Evolutionary conservation across 2,888 invertebrate genomes (phyloP).

Genomic region (Drosophila rubida): DNA sequence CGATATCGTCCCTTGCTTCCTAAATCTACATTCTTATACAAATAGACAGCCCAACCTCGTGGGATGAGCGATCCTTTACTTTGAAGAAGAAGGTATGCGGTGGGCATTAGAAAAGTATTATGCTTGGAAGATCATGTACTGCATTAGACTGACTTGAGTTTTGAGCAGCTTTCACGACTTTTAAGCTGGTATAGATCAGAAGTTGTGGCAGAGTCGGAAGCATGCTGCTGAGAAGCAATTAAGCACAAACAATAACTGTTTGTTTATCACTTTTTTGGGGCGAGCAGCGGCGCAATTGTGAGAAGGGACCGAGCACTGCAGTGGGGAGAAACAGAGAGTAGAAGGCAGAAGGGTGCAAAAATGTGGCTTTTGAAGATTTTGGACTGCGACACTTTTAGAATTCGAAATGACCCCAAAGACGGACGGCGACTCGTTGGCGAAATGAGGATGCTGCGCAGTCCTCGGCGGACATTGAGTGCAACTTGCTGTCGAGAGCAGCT

Average conservation of each 20-base stretch:
- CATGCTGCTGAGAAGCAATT: background rate
- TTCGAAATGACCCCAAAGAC: slow-evolving; percentile 63
- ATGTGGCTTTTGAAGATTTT: slow-evolving; percentile 32
- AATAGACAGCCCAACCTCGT: too few species aligned
- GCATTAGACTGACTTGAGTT: too few species aligned
- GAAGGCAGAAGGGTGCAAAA: background rate
- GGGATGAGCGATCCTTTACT: too few species aligned
- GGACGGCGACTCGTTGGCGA: slow-evolving; percentile 1
- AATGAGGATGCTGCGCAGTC: slow-evolving; percentile 36
- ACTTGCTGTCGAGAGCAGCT: slow-evolving; percentile 28
- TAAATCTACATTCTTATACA: too few species aligned
- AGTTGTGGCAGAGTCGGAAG: too few species aligned
- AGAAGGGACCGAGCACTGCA: background rate
- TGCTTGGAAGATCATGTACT: too few species aligned
- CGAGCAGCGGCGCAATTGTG: background rate
- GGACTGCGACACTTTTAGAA: slow-evolving; percentile 66
- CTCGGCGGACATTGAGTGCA: slow-evolving; percentile 39
- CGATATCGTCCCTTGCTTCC: too few species aligned
- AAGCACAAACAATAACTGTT: background rate
- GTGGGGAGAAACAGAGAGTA: background rate
- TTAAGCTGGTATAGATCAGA: too few species aligned
- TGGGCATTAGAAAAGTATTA: too few species aligned
- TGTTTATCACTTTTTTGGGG: background rate
- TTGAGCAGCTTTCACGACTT: too few species aligned
- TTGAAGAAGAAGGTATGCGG: too few species aligned